Conservation (phyloP, 2,113 vertebrate genomes). For the Paralichthys olivaceus region DNA sequence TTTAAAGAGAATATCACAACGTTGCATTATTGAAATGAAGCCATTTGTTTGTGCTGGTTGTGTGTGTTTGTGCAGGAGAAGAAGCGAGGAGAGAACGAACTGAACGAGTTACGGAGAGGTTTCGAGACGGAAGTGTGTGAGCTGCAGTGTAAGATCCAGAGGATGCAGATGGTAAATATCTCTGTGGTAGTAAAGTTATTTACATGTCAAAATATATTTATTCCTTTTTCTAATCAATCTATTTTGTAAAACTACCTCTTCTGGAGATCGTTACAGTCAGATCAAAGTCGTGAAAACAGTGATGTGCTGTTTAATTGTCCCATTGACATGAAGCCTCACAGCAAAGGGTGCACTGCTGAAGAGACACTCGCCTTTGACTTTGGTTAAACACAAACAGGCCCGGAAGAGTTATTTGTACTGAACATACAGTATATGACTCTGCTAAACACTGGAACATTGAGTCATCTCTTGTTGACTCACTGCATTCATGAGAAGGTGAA, state of each 20-base stretch:
- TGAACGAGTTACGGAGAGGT: slow-evolving; percentile 86
- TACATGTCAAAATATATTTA: neutral
- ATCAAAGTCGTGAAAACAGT: no score
- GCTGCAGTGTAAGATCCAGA: slow-evolving; percentile 92
- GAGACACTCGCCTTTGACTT: neutral
- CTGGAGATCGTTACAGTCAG: neutral
- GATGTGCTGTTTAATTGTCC: no score
- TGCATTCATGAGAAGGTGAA: slow-evolving; percentile 6
- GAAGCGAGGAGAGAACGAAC: slow-evolving; percentile 85
- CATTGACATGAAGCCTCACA: neutral
- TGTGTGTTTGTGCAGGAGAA: slow-evolving; percentile 83
- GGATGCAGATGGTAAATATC: slow-evolving; percentile 87
- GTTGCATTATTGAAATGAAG: neutral
- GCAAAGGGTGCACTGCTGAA: neutral
- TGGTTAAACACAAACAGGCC: neutral
- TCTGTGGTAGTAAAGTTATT: neutral
- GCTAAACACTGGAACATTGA: neutral
- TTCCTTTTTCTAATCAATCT: neutral
- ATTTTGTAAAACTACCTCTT: no score
- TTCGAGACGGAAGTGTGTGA: slow-evolving; percentile 93
- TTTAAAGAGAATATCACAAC: neutral
- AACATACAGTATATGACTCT: neutral
- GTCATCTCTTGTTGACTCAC: neutral
- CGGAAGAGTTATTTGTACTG: neutral
- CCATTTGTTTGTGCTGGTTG: neutral